These are phyloP conservation scores for Parasteatoda tepidariorum DNA, from an alignment of 1,140 invertebrate genomes.

Conservation along the genomic window DNA sequence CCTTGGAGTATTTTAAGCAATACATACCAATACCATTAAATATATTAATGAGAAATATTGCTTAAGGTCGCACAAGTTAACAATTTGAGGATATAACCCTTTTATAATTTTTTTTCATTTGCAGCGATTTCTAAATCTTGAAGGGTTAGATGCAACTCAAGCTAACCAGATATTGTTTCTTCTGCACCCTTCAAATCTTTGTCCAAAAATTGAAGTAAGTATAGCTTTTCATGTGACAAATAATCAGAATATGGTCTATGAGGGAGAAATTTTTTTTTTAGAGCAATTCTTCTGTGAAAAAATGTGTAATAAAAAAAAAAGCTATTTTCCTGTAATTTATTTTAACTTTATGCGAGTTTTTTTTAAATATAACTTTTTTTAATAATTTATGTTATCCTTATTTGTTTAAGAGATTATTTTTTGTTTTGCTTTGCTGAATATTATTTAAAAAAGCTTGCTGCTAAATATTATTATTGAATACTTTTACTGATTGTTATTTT, in stretches of 20 bases:
- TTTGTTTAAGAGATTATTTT: no score
- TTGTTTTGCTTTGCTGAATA: no score
- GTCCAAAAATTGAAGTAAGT: slow-evolving; percentile 7
- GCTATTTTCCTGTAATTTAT: no score
- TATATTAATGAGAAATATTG: no score
- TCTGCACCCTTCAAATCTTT: slow-evolving; percentile 3
- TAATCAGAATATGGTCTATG: not conserved
- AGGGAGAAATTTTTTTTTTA: not conserved
- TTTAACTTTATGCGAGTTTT: not conserved
- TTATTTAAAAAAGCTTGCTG: no score
- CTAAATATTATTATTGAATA: no score
- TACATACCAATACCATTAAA: no score
- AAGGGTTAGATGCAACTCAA: slow-evolving; percentile 7
- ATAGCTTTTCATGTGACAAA: not conserved
- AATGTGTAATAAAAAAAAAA: not conserved
- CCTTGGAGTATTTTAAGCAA: no score
- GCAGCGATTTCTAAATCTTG: slow-evolving; percentile 14
- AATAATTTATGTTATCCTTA: not conserved
- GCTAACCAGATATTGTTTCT: not conserved
- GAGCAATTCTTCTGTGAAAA: not conserved
- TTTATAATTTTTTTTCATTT: slow-evolving; percentile 1
- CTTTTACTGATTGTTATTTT: no score
- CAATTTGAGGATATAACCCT: no score
- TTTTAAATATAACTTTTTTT: not conserved
- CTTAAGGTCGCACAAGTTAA: no score